Percentiles rank a stretch among this genome's conserved stretches.
Conservation (phyloP, 2,888 invertebrate genomes). For the Volucella bombylans region DNA sequence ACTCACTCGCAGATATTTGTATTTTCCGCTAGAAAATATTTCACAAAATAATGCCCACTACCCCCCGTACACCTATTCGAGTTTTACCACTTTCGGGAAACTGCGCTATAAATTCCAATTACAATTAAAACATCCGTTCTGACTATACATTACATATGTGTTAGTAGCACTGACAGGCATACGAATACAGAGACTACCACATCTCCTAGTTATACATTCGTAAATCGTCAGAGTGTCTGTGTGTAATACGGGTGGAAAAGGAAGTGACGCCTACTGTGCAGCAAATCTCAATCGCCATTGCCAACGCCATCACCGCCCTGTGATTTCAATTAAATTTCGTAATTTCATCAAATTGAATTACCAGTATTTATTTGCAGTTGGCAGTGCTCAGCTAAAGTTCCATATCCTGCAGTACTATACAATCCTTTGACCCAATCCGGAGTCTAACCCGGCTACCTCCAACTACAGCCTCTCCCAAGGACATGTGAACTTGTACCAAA, state of each 20-base stretch:
- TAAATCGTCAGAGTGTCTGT: slow-evolving; percentile 26
- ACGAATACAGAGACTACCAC: not conserved
- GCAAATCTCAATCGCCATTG: slow-evolving; percentile 7
- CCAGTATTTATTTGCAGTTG: slow-evolving; percentile 66
- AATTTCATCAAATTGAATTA: slow-evolving; percentile 74
- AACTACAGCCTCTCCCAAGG: not conserved
- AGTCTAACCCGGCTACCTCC: slow-evolving; percentile 4
- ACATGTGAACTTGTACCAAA: slow-evolving; percentile 38
- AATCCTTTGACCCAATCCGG: slow-evolving; percentile 30
- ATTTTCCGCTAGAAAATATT: not conserved
- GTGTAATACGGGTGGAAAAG: not conserved
- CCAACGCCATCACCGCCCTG: slow-evolving; percentile 38
- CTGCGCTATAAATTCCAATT: slow-evolving; percentile 57
- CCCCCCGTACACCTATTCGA: slow-evolving; percentile 28
- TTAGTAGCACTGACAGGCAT: slow-evolving; percentile 1
- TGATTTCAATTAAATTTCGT: slow-evolving; percentile 73
- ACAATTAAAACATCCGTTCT: slow-evolving; percentile 64
- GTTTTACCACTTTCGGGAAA: slow-evolving; percentile 36
- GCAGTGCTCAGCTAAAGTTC: slow-evolving; percentile 16
- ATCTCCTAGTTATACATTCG: too few relatives aligned
- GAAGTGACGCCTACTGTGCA: slow-evolving; percentile 2
- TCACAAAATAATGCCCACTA: slow-evolving; percentile 9
- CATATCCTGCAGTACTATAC: slow-evolving; percentile 15
- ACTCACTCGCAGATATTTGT: too few relatives aligned
- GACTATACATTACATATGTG: not conserved